A percentile compares a stretch with the other conserved stretches of the same genome.
Evolutionary conservation across 2,797 vertebrate species (phyloP).

Genomic region (Sebastolobus altivelis): DNA sequence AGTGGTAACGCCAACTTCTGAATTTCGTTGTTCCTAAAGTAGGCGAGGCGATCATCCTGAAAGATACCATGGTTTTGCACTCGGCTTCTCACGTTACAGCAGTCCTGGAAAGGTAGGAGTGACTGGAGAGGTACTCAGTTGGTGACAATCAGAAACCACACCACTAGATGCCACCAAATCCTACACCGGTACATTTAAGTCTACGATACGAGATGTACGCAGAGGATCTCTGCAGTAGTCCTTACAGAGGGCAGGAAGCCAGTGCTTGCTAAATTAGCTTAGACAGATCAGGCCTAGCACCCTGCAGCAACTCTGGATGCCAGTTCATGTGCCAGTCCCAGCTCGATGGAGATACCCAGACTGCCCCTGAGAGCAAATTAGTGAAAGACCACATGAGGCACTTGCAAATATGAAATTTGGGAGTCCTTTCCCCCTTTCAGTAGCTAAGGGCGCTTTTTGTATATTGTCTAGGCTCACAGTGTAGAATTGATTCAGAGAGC

Average conservation of each 20-base stretch:
- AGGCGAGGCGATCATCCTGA: too few relatives aligned
- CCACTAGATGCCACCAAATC: too few relatives aligned
- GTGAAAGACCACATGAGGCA: constrained; percentile 15
- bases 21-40: too few relatives aligned
- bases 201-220: not conserved
- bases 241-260: constrained; percentile 31
- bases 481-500: constrained; percentile 58
- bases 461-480: constrained; percentile 41
- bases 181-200: too few relatives aligned
- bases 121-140: too few relatives aligned
- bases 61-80: too few relatives aligned
- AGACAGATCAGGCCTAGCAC: constrained; percentile 21
- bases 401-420: constrained; percentile 44
- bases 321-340: constrained; percentile 40
- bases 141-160: too few relatives aligned
- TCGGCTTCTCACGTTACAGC: too few relatives aligned
- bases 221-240: constrained; percentile 4
- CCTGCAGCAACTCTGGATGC: constrained; percentile 35
- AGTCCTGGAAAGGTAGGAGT: too few relatives aligned
- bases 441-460: constrained; percentile 28
- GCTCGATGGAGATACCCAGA: constrained; percentile 7
- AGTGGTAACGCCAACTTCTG: too few relatives aligned
- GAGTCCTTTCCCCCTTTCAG: constrained; percentile 16
- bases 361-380: constrained; percentile 50
- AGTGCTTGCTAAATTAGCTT: constrained; percentile 34